Evolutionary conservation across 2,113 vertebrate genomes (phyloP), one percentile per base, ranked within the genome.

Genomic region (Poecilia latipinna): DNA sequence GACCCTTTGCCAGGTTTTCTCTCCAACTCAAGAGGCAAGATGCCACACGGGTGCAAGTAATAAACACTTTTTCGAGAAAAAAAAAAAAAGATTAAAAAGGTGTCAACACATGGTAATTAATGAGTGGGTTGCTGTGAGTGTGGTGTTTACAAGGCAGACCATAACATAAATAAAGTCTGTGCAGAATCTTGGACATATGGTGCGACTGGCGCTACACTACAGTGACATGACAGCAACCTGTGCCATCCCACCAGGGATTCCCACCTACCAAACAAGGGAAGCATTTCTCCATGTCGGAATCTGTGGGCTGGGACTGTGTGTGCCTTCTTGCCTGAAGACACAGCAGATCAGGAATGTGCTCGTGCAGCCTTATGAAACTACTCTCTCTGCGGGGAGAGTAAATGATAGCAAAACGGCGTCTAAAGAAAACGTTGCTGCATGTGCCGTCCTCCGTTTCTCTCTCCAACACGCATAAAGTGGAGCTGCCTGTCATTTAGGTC

Each of bases 11-110:
- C 78, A 31, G 90, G 86, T 83, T 91, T 92, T 94, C 88, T 78
- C 85, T 86, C 83, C 83, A 70, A 70, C 87, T 70, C 82, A 89
- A 86, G 88, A 88, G 88, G 79, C 73, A 78, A 42, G 77, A 83
- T 82, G 89, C 88, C 85, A 93, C 91, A 88, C 84, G 68, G 65
- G 89, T 26, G 82, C 74, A 84, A 93, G 94, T 91, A 95, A 95
- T 95, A 95, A 95, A 95, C 94, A 95, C 94, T 94, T 95, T 94
- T 93, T 92, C 91, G 92, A 89, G 88, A 90, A 94, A 13, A 42
- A 42, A 42, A 54, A 95, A 15, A 24, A 95, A 94, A 93, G 89
- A 93, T 93, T 89, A 94, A 95, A 93, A 82, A 87, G 91, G 91
- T 94, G 93, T 94, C 91, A 93, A 92, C 90, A 90, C 83, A 78